phyloP scores from a whole-genome alignment of 2,113 vertebrate species.

The Taxidea taxus region DNA sequence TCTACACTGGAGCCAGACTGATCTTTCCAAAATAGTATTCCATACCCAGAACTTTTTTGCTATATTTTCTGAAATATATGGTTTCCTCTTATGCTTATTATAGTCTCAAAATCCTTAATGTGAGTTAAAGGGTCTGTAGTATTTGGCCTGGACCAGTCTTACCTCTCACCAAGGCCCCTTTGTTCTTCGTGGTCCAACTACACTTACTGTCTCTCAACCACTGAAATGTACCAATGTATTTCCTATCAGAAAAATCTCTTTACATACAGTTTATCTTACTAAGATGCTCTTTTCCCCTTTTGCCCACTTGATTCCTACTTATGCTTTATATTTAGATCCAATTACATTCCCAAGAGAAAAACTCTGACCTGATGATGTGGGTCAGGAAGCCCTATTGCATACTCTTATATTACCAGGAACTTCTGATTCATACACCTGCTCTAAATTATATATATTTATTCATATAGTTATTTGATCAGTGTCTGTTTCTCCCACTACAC shows the following conservation, averaged over 20 bases:
- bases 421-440: not conserved
- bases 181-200: not conserved
- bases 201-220: not conserved
- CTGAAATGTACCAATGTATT: not conserved
- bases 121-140: not conserved
- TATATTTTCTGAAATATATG: not conserved
- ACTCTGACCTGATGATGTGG: not conserved
- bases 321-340: not conserved
- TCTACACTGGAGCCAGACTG: not conserved
- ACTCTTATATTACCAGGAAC: not conserved
- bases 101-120: not conserved
- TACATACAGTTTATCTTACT: not conserved
- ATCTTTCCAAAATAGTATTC: not conserved
- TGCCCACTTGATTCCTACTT: not conserved
- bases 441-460: not conserved
- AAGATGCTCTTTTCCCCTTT: not conserved
- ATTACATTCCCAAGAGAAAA: not conserved
- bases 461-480: not conserved
- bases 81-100: not conserved
- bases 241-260: not conserved
- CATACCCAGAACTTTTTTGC: not conserved
- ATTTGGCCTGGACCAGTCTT: not conserved
- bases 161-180: not conserved
- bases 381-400: not conserved
- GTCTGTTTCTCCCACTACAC: not conserved